Evolutionary conservation across 1,140 invertebrate genomes (phyloP), one percentile per base, ranked within the genome.

Genomic region (Brachionus plicatilis): DNA sequence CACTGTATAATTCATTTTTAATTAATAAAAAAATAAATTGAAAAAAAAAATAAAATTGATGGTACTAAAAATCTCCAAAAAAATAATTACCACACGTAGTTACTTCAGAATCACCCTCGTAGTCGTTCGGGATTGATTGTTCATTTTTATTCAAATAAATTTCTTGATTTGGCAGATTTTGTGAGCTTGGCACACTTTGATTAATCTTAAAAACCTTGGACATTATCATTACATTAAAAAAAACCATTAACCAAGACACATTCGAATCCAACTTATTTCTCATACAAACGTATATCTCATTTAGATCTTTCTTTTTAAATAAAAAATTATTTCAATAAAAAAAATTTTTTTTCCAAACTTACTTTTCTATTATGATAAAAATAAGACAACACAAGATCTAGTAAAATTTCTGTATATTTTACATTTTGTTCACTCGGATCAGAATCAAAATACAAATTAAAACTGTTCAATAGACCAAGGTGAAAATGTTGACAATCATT

Each of bases 211-310:
- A 76, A 2, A 45, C 72, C n/a, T 76, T 76, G 6, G 43, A 76
- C 72, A 76, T 76, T 47, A 76, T 76, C 72, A 76, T 76, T 6
- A 76, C 72, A 76, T 76, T 76, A 29, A 76, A 76, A 50, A 53
- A 76, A 2, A 50, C 24, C 24, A 50, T 50, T 8, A 76, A 20
- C 12, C 11, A 76, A n/a, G 17, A 20, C 47, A 50, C 72, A 29
- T 50, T 76, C 9, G 17, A 47, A 12, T 76, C 72, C 50, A 76
- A 76, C 29, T 50, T 12, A 27, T 50, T 7, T 50, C 27, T 76
- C 72, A 76, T 50, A 14, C 5, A 12, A 37, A 14, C 27, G 14
- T 76, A 76, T 29, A 76, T 76, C 0, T 76, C 72, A 76, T 76
- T 76, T 17, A 76, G 20, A 50, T 76, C 72, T 50, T 50, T 47